Percentiles rank a stretch among this genome's conserved stretches.
Evolutionary conservation across 2,888 invertebrate genomes (phyloP).

Genomic region (Neoscelio sp.): DNA sequence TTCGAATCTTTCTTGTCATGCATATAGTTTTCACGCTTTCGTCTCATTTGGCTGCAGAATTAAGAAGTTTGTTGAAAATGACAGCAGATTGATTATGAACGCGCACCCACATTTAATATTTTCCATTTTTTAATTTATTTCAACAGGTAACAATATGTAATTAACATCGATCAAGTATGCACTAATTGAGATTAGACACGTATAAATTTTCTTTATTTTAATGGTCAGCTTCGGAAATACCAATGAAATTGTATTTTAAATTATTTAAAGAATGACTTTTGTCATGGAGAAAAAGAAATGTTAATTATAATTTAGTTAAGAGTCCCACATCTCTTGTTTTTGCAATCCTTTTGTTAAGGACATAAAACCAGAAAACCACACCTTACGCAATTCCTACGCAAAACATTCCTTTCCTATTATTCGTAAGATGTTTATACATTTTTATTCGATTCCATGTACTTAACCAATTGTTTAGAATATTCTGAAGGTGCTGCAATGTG

Average conservation of each 20-base stretch:
- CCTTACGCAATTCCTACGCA: conserved; percentile 53
- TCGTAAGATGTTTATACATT: conserved; percentile 6
- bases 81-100: conserved; percentile 5
- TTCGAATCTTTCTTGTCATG: conserved; percentile 65
- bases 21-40: conserved; percentile 64
- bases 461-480: not conserved
- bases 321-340: conserved; percentile 14
- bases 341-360: conserved; percentile 1
- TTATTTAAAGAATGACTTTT: no score
- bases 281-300: not conserved
- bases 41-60: conserved; percentile 45
- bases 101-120: not conserved
- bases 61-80: conserved; percentile 9
- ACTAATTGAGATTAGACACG: conserved; percentile 1
- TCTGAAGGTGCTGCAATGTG: not conserved
- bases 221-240: no score
- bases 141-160: not conserved
- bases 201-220: no score
- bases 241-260: no score
- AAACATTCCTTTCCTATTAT: conserved; percentile 27
- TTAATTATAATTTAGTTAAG: not conserved
- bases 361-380: conserved; percentile 24
- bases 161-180: conserved; percentile 5
- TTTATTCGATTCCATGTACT: not conserved
- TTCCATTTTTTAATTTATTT: not conserved